phyloP scores from a whole-genome alignment of 2,888 invertebrate species.

The Brachylomia viminalis region DNA sequence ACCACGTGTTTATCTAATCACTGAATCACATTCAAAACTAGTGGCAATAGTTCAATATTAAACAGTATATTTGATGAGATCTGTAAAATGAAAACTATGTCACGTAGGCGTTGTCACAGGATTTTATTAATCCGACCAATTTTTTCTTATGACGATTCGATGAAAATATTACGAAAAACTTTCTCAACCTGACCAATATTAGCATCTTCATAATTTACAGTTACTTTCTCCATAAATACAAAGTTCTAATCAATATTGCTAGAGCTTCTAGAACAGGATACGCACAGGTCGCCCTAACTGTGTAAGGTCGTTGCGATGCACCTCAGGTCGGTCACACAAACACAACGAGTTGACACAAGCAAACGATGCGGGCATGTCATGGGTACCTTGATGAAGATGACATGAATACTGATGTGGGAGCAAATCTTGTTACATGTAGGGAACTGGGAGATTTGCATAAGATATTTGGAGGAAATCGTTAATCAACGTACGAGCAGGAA shows the following conservation, averaged over 20 bases:
- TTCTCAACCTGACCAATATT: not conserved
- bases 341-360: constrained; percentile 80
- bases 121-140: not conserved
- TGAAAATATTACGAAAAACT: not conserved
- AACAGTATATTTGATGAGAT: constrained; percentile 28
- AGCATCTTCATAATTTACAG: constrained; percentile 5
- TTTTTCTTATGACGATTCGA: not conserved
- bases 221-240: not conserved
- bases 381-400: constrained; percentile 73
- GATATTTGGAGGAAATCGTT: constrained; percentile 65
- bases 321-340: constrained; percentile 79
- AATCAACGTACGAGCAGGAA: constrained; percentile 61
- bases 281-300: constrained; percentile 64
- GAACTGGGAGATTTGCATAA: constrained; percentile 68
- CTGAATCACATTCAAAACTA: constrained; percentile 62
- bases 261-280: constrained; percentile 55
- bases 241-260: constrained; percentile 46
- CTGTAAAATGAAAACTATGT: constrained; percentile 19
- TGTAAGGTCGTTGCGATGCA: constrained; percentile 78
- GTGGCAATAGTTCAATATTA: constrained; percentile 51
- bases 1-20: constrained; percentile 66
- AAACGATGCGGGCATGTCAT: constrained; percentile 81
- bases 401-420: constrained; percentile 74
- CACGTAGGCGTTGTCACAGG: not conserved
- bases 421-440: constrained; percentile 72